Conservation (phyloP, 2,797 vertebrate genomes). For the Arrhamphus sclerolepis region DNA sequence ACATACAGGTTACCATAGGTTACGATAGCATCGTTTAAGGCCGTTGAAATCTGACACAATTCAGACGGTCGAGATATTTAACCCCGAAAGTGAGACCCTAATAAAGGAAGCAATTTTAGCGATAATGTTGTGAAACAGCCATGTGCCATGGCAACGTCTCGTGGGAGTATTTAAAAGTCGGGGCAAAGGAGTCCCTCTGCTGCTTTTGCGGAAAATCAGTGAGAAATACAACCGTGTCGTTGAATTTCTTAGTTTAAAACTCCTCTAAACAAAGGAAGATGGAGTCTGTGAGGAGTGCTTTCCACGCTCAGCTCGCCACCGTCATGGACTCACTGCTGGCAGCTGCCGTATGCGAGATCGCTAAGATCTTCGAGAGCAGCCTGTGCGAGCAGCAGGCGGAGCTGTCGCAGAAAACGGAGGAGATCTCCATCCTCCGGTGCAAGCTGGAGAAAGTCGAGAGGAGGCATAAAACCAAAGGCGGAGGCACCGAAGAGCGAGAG, state of each 20-base stretch:
- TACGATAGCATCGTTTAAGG: no score
- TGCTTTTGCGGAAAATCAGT: conserved; percentile 8
- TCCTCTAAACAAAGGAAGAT: conserved; percentile 38
- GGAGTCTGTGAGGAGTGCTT: conserved; percentile 70
- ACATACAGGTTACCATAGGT: no score
- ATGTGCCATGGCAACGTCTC: conserved; percentile 35
- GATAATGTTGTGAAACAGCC: background rate
- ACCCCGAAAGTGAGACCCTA: no score
- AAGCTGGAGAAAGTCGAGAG: conserved; percentile 73
- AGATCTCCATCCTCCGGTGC: conserved; percentile 69
- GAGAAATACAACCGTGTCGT: conserved; percentile 6
- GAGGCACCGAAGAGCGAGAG: conserved; percentile 49
- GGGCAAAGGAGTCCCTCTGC: conserved; percentile 21
- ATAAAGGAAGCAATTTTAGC: no score
- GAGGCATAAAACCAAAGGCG: conserved; percentile 56
- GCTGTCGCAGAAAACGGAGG: conserved; percentile 67
- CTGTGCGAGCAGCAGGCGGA: conserved; percentile 77
- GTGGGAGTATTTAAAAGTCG: conserved; percentile 41
- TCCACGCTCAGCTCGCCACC: conserved; percentile 76
- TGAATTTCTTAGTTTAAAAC: background rate
- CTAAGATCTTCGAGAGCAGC: conserved; percentile 79
- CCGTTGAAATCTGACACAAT: no score
- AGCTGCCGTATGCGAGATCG: conserved; percentile 78
- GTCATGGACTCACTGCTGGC: conserved; percentile 80
- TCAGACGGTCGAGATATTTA: no score